Percentiles rank a stretch among this genome's conserved stretches.
These are phyloP conservation scores for Philhelius pedissequus DNA, from an alignment of 2,888 invertebrate genomes.

Conservation along the genomic window DNA sequence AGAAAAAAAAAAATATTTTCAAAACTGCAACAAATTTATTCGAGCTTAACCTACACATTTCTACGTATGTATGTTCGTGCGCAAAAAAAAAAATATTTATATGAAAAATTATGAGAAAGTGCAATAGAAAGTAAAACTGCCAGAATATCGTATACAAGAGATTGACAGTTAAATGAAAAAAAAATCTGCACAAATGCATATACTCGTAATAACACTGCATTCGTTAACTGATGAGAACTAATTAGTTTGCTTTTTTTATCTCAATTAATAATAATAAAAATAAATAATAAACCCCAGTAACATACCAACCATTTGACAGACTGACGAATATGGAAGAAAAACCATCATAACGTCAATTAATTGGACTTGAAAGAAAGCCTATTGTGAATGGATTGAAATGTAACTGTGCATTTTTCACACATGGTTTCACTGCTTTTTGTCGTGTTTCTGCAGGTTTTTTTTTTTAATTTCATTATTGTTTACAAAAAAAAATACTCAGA, in stretches of 20 bases:
- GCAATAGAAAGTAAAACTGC: slow-evolving; percentile 62
- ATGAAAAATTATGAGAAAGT: slow-evolving; percentile 52
- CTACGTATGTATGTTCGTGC: background rate
- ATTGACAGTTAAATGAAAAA: background rate
- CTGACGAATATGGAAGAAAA: slow-evolving; percentile 4
- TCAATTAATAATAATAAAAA: background rate
- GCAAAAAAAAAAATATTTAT: background rate
- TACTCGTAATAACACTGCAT: slow-evolving; percentile 35
- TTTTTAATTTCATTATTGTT: background rate
- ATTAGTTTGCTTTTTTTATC: slow-evolving; percentile 28
- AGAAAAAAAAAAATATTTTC: background rate
- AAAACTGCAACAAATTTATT: slow-evolving; percentile 38
- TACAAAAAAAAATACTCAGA: slow-evolving; percentile 3
- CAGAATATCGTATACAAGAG: background rate
- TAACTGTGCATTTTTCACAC: slow-evolving; percentile 57
- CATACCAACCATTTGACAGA: background rate
- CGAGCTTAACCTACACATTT: background rate
- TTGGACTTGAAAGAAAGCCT: slow-evolving; percentile 52
- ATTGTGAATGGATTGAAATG: slow-evolving; percentile 34
- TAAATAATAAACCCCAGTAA: slow-evolving; percentile 2
- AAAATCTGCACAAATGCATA: slow-evolving; percentile 26
- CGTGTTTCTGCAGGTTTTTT: background rate
- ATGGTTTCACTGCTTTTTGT: slow-evolving; percentile 58
- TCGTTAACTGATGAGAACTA: slow-evolving; percentile 53
- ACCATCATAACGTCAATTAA: slow-evolving; percentile 48